Conservation (phyloP, 2,113 vertebrate genomes). For the Zeus faber region DNA sequence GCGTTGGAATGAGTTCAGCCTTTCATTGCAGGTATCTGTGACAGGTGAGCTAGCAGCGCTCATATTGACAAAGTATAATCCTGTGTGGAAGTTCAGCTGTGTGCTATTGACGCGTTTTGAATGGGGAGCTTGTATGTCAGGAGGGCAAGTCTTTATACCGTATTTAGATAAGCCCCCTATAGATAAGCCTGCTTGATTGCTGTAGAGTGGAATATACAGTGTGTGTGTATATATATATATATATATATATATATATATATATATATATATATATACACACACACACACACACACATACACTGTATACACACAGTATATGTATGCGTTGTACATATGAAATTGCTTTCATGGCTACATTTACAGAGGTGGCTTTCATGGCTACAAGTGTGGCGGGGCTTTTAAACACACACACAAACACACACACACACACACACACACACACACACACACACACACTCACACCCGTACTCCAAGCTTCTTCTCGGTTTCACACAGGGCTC, state of each 20-base stretch:
- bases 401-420: slow-evolving; percentile 13
- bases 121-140: slow-evolving; percentile 53
- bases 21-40: slow-evolving; percentile 16
- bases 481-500: slow-evolving; percentile 46
- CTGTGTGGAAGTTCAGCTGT: slow-evolving; percentile 57
- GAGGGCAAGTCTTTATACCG: slow-evolving; percentile 42
- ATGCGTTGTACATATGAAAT: slow-evolving; percentile 45
- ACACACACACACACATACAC: slow-evolving; percentile 32
- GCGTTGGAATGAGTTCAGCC: slow-evolving; percentile 25
- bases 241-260: slow-evolving; percentile 30
- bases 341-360: slow-evolving; percentile 60
- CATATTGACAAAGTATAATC: slow-evolving; percentile 52
- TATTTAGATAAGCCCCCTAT: slow-evolving; percentile 63
- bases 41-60: slow-evolving; percentile 27
- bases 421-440: slow-evolving; percentile 19
- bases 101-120: slow-evolving; percentile 52
- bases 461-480: slow-evolving; percentile 35
- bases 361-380: slow-evolving; percentile 44
- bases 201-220: too few species aligned
- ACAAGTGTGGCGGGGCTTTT: slow-evolving; percentile 3
- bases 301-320: background rate
- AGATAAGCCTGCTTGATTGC: too few species aligned
- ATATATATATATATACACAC: slow-evolving; percentile 22
- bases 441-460: slow-evolving; percentile 22
- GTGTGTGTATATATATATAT: slow-evolving; percentile 30